These are phyloP conservation scores for Gobionotothen gibberifrons DNA, from an alignment of 2,797 vertebrate species.

Conservation along the genomic window DNA sequence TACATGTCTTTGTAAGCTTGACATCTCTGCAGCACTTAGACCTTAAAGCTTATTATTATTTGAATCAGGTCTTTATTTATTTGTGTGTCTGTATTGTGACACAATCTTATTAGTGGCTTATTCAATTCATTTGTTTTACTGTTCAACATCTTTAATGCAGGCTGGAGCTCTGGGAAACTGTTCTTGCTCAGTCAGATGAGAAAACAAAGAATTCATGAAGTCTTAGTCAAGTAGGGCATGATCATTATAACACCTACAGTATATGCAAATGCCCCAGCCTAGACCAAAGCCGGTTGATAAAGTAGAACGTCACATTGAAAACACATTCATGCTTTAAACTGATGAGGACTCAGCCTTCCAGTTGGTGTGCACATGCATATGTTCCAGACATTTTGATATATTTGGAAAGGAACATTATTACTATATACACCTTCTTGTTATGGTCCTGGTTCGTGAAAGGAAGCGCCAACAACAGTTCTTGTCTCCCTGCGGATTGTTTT, in stretches of 20 bases:
- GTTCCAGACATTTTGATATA: neutral
- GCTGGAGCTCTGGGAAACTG: neutral
- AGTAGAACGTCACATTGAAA: neutral
- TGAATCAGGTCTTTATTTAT: neutral
- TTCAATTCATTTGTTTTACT: neutral
- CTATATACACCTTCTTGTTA: constrained; percentile 7
- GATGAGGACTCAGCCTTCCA: neutral
- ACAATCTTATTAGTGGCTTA: neutral
- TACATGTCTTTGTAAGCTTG: constrained; percentile 3
- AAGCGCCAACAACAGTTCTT: constrained; percentile 1
- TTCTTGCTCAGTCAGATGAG: neutral
- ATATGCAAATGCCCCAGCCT: neutral
- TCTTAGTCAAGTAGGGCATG: neutral
- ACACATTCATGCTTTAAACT: neutral
- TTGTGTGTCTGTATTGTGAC: neutral
- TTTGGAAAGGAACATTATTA: neutral
- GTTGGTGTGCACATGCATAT: neutral
- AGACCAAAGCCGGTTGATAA: neutral
- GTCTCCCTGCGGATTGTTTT: constrained; percentile 15
- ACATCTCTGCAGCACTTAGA: neutral
- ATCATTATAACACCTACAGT: neutral
- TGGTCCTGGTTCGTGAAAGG: constrained; percentile 4
- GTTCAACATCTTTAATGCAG: neutral
- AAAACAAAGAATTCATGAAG: neutral
- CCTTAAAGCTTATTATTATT: neutral